Conservation (phyloP, 2,113 vertebrate genomes). For the Turdus rufiventris region DNA sequence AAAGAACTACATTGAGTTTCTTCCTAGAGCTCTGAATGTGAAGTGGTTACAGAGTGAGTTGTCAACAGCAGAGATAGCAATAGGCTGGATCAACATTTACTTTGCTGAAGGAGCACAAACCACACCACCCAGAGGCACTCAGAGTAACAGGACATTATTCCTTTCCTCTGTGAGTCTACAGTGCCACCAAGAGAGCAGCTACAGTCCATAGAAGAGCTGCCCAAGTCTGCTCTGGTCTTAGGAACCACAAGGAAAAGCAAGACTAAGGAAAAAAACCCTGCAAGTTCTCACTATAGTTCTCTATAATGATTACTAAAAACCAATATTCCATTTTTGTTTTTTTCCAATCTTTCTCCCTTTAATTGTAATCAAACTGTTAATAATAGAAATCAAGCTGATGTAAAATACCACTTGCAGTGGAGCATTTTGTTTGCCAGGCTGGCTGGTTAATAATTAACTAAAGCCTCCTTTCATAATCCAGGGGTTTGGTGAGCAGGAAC, state of each 20-base stretch:
- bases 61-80: neutral
- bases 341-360: neutral
- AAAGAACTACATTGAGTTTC: neutral
- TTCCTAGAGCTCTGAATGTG: neutral
- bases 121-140: neutral
- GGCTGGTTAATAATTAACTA: neutral
- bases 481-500: neutral
- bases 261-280: neutral
- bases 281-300: neutral
- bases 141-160: neutral
- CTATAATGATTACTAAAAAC: neutral
- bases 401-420: neutral
- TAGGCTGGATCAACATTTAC: neutral
- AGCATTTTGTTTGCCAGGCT: neutral
- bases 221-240: neutral
- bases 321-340: neutral
- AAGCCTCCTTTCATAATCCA: neutral
- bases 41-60: neutral
- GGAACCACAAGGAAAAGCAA: neutral
- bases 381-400: neutral
- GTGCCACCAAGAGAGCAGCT: neutral
- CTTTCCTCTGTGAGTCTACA: neutral
- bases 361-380: neutral
- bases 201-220: rapidly evolving
- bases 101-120: neutral